Conservation (phyloP, 2,797 vertebrate species). For the Phaenicophaeus curvirostris region DNA sequence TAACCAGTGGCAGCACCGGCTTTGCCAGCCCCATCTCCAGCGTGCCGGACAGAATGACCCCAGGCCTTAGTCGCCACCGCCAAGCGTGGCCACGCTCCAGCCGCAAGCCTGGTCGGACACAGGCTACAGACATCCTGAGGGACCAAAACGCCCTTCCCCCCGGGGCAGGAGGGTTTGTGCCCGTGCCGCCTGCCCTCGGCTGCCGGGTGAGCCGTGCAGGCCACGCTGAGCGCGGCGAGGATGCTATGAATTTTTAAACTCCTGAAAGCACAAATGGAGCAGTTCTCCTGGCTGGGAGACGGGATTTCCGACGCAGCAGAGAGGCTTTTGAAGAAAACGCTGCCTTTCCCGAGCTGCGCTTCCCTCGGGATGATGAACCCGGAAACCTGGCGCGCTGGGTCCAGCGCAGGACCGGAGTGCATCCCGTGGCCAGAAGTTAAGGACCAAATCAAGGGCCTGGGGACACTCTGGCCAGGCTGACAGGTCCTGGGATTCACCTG, state of each 20-base stretch:
- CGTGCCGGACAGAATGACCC: fast-evolving
- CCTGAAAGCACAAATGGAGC: constrained; percentile 62
- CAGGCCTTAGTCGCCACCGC: background rate
- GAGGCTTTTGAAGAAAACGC: constrained; percentile 32
- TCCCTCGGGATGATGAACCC: background rate
- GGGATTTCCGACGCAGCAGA: constrained; percentile 65
- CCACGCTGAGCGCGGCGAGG: background rate
- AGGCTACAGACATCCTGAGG: background rate
- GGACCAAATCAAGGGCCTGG: background rate
- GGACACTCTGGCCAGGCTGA: background rate
- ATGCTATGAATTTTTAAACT: constrained; percentile 73
- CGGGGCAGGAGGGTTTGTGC: background rate
- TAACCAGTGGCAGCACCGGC: background rate
- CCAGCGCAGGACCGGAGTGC: background rate
- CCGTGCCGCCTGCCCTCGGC: background rate
- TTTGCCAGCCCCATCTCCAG: background rate
- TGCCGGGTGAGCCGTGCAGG: background rate
- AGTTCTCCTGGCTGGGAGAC: constrained; percentile 28
- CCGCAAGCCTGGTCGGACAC: fast-evolving
- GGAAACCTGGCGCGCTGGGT: fast-evolving
- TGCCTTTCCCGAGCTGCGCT: background rate
- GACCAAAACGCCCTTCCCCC: fast-evolving
- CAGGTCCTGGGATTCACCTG: fast-evolving
- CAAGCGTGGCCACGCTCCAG: background rate
- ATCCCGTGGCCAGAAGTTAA: background rate